A percentile compares a stretch with the other conserved stretches of the same genome.
These are phyloP conservation scores for Melanotus villosus DNA, from an alignment of 2,888 invertebrate genomes.

Conservation along the genomic window DNA sequence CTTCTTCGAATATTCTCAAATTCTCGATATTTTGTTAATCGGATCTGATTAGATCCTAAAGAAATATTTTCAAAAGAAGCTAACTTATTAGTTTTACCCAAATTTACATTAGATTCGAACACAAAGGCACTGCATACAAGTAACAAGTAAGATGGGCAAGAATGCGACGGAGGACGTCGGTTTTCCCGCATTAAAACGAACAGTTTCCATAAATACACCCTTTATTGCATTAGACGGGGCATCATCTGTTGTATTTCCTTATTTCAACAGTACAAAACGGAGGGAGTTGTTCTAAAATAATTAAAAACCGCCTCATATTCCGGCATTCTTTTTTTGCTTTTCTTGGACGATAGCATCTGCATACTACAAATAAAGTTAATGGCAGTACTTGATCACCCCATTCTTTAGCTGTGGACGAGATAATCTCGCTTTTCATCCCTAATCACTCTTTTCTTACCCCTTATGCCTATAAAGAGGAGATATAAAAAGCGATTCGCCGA, in stretches of 20 bases:
- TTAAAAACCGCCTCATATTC: not conserved
- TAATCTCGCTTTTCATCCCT: constrained; percentile 49
- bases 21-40: too few relatives aligned
- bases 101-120: too few relatives aligned
- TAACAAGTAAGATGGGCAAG: too few relatives aligned
- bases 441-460: constrained; percentile 46
- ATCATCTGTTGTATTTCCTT: too few relatives aligned
- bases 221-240: not conserved
- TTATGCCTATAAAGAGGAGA: constrained; percentile 49
- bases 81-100: too few relatives aligned
- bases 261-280: not conserved
- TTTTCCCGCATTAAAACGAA: too few relatives aligned
- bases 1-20: too few relatives aligned
- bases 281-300: not conserved
- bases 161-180: too few relatives aligned
- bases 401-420: constrained; percentile 46
- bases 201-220: too few relatives aligned
- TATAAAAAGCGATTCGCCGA: constrained; percentile 46
- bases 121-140: too few relatives aligned
- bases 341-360: constrained; percentile 38
- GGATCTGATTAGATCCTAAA: too few relatives aligned
- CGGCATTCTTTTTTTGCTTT: constrained; percentile 4
- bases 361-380: constrained; percentile 48
- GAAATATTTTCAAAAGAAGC: too few relatives aligned
- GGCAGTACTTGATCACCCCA: constrained; percentile 48